Percentiles rank a stretch among this genome's conserved stretches.
Conservation (phyloP, 2,888 invertebrate species). For the Cheilosia scutellata region DNA sequence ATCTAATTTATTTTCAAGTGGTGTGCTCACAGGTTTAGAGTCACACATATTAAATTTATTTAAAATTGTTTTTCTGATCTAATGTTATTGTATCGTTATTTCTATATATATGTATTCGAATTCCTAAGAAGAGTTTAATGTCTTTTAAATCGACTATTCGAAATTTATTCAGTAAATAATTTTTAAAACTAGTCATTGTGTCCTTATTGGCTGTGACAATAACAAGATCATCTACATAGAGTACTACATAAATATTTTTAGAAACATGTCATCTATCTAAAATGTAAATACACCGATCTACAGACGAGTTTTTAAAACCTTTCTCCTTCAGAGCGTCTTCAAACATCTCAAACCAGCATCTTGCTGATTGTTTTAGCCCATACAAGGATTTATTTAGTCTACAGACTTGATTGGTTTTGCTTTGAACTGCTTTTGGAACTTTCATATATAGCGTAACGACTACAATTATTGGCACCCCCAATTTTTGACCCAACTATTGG, state of each 20-base stretch:
- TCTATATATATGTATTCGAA: conserved; percentile 68
- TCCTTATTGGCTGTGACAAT: conserved; percentile 57
- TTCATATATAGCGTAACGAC: too few relatives aligned
- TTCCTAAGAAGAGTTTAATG: conserved; percentile 74
- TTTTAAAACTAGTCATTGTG: conserved; percentile 70
- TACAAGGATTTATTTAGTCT: too few relatives aligned
- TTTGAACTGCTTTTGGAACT: too few relatives aligned
- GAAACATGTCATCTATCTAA: conserved; percentile 28
- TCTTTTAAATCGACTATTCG: conserved; percentile 75
- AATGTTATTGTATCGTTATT: conserved; percentile 14
- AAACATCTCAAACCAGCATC: conserved; percentile 65
- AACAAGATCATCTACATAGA: conserved; percentile 41
- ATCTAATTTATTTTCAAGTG: conserved; percentile 76
- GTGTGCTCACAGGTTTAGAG: conserved; percentile 76
- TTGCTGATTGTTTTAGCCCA: conserved; percentile 61
- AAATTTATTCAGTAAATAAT: conserved; percentile 74
- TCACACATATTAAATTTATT: conserved; percentile 77
- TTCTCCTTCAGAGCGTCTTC: conserved; percentile 58
- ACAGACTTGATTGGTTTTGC: too few relatives aligned
- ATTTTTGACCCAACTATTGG: too few relatives aligned
- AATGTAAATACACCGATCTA: conserved; percentile 75
- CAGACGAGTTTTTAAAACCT: conserved; percentile 62
- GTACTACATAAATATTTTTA: conserved; percentile 59
- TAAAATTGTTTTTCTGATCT: conserved; percentile 73
- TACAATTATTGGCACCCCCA: too few relatives aligned